phyloP scores from a whole-genome alignment of 2,113 vertebrate species.

The Corydoras maculifer region DNA sequence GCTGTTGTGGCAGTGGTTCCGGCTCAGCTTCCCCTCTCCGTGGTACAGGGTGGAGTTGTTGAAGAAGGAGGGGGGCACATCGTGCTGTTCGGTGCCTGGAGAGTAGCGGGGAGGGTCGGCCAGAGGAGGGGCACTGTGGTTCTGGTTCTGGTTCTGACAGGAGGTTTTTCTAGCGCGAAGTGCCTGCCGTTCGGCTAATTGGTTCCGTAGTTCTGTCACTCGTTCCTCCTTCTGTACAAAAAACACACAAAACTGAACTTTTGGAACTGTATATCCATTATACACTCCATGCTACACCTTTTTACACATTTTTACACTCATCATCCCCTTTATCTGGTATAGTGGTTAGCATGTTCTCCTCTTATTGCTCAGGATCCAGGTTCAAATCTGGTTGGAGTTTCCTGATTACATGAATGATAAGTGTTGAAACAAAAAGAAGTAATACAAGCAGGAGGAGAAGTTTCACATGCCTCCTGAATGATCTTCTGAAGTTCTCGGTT shows the following conservation, averaged over 20 bases:
- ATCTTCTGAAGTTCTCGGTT: constrained; percentile 91
- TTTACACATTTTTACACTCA: no score
- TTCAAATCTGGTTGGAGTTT: no score
- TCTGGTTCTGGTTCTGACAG: constrained; percentile 44
- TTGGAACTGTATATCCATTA: no score
- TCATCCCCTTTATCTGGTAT: no score
- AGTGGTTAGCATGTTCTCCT: no score
- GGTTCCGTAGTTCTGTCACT: constrained; percentile 82
- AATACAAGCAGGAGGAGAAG: background rate
- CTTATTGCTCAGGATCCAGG: no score
- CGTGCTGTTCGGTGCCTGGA: constrained; percentile 62
- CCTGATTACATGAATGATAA: no score
- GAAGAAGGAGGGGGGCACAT: constrained; percentile 67
- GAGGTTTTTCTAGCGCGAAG: constrained; percentile 77
- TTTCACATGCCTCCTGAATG: constrained; percentile 75
- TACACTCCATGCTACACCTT: no score
- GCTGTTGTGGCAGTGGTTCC: constrained; percentile 88
- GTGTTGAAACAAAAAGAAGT: no score
- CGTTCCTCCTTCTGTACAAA: constrained; percentile 80
- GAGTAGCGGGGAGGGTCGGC: constrained; percentile 64
- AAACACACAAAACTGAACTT: background rate
- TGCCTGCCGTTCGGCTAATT: constrained; percentile 81
- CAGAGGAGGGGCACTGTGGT: constrained; percentile 55
- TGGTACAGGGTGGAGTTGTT: constrained; percentile 75
- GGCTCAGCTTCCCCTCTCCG: constrained; percentile 78